Evolutionary conservation across 92 coral and sea anemone genomes (phyloP), one percentile per base, ranked within the genome.

Genomic region (Galaxea fascicularis): DNA sequence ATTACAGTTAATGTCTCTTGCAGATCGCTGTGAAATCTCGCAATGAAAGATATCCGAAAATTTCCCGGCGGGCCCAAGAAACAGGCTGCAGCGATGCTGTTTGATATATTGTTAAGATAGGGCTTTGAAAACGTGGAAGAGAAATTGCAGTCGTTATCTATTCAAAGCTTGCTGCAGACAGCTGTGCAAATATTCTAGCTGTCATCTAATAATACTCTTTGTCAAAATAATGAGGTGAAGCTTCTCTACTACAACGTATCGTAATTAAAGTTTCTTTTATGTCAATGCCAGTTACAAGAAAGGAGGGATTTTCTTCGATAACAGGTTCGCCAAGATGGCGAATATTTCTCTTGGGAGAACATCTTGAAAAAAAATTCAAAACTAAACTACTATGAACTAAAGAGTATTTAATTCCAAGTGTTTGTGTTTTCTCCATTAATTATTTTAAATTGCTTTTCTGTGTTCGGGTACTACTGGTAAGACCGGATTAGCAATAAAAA

Each of bases 211-310:
- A 60, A 16, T 58, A 41, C 25, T 13, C 30, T 35, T 24, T 15
- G 80, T 31, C 80, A 76, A 57, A 35, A 22, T n/a, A 17, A 22
- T 41, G 57, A 39, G 49, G 51, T 26, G 18, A 26, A 25, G 71
- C 71, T 62, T 62, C 15, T 60, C 9, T 62, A 41, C 82, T 13
- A 14, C 71, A 77, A 44, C 25, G 11, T 2, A 21, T 10, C 17
- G 22, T 62, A 63, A 77, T 77, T 77, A 39, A 44, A 63, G 71
- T 77, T 77, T 10, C 25, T 77, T n/a, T 58, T 22, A 22, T 60
- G 57, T 59, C 59, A 59, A 59, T 59, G 2, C 6, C 41, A 2
- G 41, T 35, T 46, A 16, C 62, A n/a, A 4, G 6, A 15, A 13
- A 22, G 66, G 10, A 15, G 8, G 11, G 21, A 22, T 13, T 31